These are phyloP conservation scores for Diplodus sargus DNA, from an alignment of 2,797 vertebrate species.

Conservation along the genomic window DNA sequence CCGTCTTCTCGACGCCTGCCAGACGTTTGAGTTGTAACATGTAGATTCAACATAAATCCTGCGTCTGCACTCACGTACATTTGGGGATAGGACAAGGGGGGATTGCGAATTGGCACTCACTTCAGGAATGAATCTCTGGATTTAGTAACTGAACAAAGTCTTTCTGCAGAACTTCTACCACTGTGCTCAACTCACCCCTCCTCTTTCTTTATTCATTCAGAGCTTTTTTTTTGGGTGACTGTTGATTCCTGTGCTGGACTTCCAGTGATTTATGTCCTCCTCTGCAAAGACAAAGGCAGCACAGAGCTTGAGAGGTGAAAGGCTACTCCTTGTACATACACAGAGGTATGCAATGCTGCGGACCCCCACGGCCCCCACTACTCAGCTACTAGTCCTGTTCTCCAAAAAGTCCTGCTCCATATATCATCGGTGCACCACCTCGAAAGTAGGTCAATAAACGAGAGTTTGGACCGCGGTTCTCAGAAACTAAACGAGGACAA, in stretches of 20 bases:
- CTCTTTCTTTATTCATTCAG: conserved; percentile 24
- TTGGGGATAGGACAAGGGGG: conserved; percentile 31
- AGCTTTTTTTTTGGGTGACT: conserved; percentile 35
- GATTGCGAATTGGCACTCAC: conserved; percentile 59
- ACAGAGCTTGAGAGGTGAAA: conserved; percentile 77
- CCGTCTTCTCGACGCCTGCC: conserved; percentile 37
- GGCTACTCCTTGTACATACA: conserved; percentile 73
- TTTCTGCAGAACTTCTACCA: conserved; percentile 30
- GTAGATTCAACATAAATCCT: conserved; percentile 63
- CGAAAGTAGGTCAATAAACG: conserved; percentile 83
- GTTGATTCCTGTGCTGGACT: conserved; percentile 46
- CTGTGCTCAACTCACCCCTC: conserved; percentile 18
- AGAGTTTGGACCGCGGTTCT: conserved; percentile 63
- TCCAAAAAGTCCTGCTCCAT: conserved; percentile 68
- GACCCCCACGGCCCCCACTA: conserved; percentile 46
- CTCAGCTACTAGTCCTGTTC: conserved; percentile 54
- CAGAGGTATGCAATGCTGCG: conserved; percentile 72
- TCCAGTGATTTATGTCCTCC: conserved; percentile 74
- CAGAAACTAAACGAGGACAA: conserved; percentile 54
- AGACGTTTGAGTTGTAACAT: conserved; percentile 51
- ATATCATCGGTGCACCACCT: conserved; percentile 77
- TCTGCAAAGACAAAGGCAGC: conserved; percentile 75
- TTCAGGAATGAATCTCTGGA: conserved; percentile 52
- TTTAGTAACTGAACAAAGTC: conserved; percentile 49
- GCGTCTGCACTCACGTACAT: conserved; percentile 40